Conservation (phyloP, 2,113 vertebrate species). For the Spea bombifrons region DNA sequence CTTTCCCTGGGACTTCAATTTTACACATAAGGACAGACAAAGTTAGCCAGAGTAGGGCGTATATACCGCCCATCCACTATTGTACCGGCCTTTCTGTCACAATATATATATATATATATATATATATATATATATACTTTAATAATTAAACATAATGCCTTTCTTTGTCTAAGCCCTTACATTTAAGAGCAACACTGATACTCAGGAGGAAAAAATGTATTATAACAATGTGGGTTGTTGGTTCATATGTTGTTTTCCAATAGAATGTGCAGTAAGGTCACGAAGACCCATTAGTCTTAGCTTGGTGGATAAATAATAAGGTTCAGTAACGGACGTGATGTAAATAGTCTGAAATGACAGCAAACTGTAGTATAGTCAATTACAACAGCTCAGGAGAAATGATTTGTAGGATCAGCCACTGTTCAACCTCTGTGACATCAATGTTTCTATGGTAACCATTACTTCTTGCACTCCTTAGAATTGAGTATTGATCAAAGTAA, state of each 20-base stretch:
- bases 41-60: too few species aligned
- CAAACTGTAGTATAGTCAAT: conserved; percentile 91
- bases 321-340: conserved; percentile 81
- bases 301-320: conserved; percentile 87
- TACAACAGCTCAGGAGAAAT: conserved; percentile 94
- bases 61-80: too few species aligned
- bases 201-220: neutral
- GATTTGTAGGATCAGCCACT: conserved; percentile 91
- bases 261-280: conserved; percentile 69
- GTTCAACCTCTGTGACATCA: conserved; percentile 95
- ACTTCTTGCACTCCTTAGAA: conserved; percentile 92
- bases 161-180: neutral
- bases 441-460: conserved; percentile 90
- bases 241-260: neutral
- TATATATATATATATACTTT: too few species aligned
- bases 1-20: too few species aligned
- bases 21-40: too few species aligned
- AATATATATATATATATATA: too few species aligned
- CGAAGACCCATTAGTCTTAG: conserved; percentile 76
- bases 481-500: conserved; percentile 96
- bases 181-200: neutral
- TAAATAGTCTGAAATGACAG: conserved; percentile 92
- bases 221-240: neutral
- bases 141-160: too few species aligned
- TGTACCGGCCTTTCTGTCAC: too few species aligned